Percentiles rank a stretch among this genome's conserved stretches.
These are phyloP conservation scores for Sebastolobus alascanus DNA, from an alignment of 2,797 vertebrate species.

Conservation along the genomic window DNA sequence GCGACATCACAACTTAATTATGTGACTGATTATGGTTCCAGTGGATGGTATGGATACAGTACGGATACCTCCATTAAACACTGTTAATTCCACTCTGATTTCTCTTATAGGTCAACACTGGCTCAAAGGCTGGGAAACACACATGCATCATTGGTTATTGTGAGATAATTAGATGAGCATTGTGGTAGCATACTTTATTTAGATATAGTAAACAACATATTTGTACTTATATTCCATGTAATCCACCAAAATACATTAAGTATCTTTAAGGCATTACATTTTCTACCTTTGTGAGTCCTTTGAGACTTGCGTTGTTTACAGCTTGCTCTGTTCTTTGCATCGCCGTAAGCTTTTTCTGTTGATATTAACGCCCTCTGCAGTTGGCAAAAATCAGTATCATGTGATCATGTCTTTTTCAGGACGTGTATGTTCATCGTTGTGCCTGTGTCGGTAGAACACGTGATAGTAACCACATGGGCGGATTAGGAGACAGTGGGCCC, in stretches of 20 bases:
- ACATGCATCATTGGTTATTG: neutral
- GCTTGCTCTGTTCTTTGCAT: neutral
- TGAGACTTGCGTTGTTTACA: neutral
- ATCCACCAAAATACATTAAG: neutral
- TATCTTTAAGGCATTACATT: neutral
- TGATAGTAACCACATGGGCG: too few relatives aligned
- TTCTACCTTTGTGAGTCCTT: neutral
- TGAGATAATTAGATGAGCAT: neutral
- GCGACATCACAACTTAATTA: constrained; percentile 40
- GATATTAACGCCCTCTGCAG: neutral
- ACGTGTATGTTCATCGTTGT: neutral
- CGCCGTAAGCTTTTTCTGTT: neutral
- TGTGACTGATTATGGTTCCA: constrained; percentile 12
- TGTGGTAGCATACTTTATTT: neutral
- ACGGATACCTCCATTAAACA: neutral
- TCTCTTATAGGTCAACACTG: constrained; percentile 2
- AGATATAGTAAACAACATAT: neutral
- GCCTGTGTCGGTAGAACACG: neutral
- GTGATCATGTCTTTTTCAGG: neutral
- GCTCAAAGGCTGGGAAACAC: neutral
- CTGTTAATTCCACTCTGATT: neutral
- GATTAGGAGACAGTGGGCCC: too few relatives aligned
- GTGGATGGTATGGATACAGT: neutral
- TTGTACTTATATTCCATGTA: neutral
- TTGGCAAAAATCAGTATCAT: neutral